phyloP scores from a whole-genome alignment of 2,113 vertebrate genomes.

The Serilophus lunatus region DNA sequence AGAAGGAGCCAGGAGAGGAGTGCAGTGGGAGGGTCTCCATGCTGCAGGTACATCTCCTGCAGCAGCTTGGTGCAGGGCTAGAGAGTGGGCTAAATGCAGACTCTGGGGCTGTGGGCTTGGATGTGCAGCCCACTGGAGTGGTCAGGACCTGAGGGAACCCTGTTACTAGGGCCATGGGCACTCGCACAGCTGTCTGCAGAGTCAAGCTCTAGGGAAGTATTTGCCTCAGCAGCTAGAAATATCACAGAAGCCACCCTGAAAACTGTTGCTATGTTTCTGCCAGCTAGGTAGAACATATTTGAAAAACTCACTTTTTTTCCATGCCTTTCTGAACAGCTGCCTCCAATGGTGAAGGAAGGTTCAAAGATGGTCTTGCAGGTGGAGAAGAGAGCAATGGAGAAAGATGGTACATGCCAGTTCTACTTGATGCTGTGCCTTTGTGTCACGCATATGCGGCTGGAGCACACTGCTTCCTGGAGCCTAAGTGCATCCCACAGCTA shows the following conservation, averaged over 20 bases:
- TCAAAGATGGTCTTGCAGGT: background rate
- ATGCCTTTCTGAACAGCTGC: background rate
- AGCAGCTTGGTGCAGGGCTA: background rate
- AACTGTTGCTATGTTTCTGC: background rate
- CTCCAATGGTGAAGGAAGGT: background rate
- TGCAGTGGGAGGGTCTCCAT: background rate
- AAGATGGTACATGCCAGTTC: background rate
- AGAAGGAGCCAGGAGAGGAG: background rate
- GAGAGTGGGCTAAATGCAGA: rapidly evolving
- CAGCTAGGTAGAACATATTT: rapidly evolving
- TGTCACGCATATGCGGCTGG: rapidly evolving
- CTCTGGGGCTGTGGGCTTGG: background rate
- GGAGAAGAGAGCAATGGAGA: background rate
- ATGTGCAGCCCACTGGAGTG: background rate
- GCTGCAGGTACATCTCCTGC: background rate
- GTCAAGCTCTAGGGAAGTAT: background rate
- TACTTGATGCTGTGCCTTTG: background rate
- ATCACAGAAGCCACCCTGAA: background rate
- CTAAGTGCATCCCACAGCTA: rapidly evolving
- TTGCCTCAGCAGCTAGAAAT: background rate
- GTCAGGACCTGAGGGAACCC: background rate
- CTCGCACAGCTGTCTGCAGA: background rate
- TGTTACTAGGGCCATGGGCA: background rate
- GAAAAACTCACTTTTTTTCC: background rate
- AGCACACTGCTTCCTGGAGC: background rate